Evolutionary conservation across 2,797 vertebrate species (phyloP), one percentile per base, ranked within the genome.

Genomic region (Meda fulgida): DNA sequence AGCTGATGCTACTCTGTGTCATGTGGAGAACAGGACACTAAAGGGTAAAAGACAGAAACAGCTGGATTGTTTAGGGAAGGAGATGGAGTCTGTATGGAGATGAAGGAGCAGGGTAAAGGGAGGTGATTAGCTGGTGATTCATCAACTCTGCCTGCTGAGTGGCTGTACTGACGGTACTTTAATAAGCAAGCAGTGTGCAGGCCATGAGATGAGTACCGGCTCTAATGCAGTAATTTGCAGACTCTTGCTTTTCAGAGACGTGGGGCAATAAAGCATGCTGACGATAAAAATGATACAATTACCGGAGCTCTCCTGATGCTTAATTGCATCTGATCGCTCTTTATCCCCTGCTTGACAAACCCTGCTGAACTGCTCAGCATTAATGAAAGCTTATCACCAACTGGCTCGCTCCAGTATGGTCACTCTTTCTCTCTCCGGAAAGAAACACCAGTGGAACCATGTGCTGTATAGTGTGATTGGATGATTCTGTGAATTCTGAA

Each of bases 211-310:
- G 75, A 79, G 83, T 88, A 81, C 85, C 78, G 46, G 73, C 58
- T 86, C 70, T 89, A 89, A 89, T 87, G 88, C 89, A 78, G 80
- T 89, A 91, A 87, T 91, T 89, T 90, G 87, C 88, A 88, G 86
- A 88, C 85, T 85, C 83, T 66, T 81, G 87, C 84, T 86, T 76
- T 90, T 89, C 36, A 34, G 72, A 85, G 51, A 84, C 80, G 46
- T 80, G 85, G 77, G 81, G 85, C 86, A 83, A 88, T 90, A 91
- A 88, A 87, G 88, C 86, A 88, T 85, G 84, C 85, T 78, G 85
- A 85, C 31, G 87, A 88, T 90, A 90, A 88, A 89, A 87, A 89
- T 87, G 75, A 89, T 81, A 88, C 89, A 89, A 89, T 89, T 89
- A 89, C 87, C 84, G 73, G 77, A 89, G 79, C 85, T 83, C 88